Evolutionary conservation across 2,888 invertebrate genomes (phyloP), one percentile per base, ranked within the genome.

Genomic region (Notodonta ziczac): DNA sequence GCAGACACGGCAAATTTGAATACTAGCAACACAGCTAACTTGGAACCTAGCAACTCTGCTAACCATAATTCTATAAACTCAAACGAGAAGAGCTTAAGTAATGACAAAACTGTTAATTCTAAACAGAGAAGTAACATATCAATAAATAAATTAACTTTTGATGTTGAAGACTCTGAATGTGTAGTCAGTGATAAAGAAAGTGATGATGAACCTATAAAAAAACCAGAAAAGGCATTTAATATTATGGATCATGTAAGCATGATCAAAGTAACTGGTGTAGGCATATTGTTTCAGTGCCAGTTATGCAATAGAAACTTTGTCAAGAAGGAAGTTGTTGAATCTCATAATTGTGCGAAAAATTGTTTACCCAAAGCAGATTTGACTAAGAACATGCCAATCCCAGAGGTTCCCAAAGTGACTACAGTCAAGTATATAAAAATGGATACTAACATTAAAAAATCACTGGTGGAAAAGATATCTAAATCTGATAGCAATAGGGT

Each of bases 191-290:
- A 40, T 32, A 65, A 70, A 62, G 63, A 67, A 60, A 69, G 40
- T 57, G 60, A 72, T 8, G 69, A 70, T 62, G 65, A 72, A 61
- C 67, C 73, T 46, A 60, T 69, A 56, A 79, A 79, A 14, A 63
- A 67, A 60, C 52, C 64, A n/a, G 63, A 66, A 54, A 78, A 80
- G 65, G 78, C 80, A 40, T 92, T 93, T 69, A 80, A 92, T 69
- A 93, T 93, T 44, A 91, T 92, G 91, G 89, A 93, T 61, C 84
- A 93, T 72, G 82, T 93, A 2, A 87, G 87, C 65, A 90, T 81
- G 72, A 90, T 94, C 9, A 94, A 91, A 82, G 93, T 93, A 0
- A 90, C 89, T 76, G 90, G 89, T 52, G 91, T 93, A 2, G 94
- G 94, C 57, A 77, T 86, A n/a, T 72, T 94, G 16, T 94, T 87